Percentiles rank a stretch among this genome's conserved stretches.
phyloP scores from a whole-genome alignment of 2,888 invertebrate genomes.

The Lathronympha strigana region DNA sequence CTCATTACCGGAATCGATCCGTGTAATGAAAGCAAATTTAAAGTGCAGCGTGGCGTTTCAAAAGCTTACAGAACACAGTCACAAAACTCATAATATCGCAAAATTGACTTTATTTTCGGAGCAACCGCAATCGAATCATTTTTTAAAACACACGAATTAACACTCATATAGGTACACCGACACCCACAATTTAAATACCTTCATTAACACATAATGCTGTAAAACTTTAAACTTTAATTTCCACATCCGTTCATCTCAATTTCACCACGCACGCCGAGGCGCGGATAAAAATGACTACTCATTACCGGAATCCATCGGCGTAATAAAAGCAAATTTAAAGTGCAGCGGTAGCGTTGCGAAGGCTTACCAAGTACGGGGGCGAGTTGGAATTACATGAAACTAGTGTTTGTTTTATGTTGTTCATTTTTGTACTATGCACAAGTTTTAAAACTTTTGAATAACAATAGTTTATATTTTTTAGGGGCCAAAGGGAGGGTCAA shows the following conservation, averaged over 20 bases:
- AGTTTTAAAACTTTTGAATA: too few relatives aligned
- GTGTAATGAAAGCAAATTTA: slow-evolving; percentile 24
- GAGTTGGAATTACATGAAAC: background rate
- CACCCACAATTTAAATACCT: background rate
- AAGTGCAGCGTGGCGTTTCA: slow-evolving; percentile 1
- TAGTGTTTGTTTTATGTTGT: background rate
- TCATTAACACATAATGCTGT: background rate
- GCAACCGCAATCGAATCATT: too few relatives aligned
- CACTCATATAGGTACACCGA: too few relatives aligned
- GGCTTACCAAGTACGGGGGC: background rate
- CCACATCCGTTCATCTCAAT: slow-evolving; percentile 16
- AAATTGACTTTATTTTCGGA: too few relatives aligned
- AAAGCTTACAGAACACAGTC: too few relatives aligned
- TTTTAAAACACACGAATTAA: too few relatives aligned
- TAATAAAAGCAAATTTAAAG: slow-evolving; percentile 22
- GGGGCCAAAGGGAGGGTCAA: too few relatives aligned
- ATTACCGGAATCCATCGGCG: slow-evolving; percentile 19
- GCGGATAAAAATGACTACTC: slow-evolving; percentile 22
- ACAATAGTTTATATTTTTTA: too few relatives aligned
- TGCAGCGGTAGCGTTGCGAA: background rate
- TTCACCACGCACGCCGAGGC: slow-evolving; percentile 12
- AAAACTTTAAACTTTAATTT: slow-evolving; percentile 18
- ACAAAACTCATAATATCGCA: too few relatives aligned
- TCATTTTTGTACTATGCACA: too few relatives aligned
- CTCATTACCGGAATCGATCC: slow-evolving; percentile 18